phyloP scores from a whole-genome alignment of 2,797 vertebrate species.

The Silurus lanzhouensis region DNA sequence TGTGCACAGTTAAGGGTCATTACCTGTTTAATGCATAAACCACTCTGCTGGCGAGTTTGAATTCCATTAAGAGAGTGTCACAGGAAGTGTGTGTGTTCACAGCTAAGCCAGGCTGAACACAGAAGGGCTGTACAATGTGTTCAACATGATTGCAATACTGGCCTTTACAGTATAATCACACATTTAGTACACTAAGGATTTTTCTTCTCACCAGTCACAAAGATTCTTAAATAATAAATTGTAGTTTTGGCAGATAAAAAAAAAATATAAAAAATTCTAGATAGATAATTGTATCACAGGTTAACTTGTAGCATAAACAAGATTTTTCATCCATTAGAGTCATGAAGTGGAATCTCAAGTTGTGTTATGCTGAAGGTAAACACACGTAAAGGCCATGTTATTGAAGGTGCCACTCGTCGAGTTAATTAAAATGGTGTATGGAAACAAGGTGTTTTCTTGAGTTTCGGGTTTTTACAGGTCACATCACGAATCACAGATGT shows the following conservation, averaged over 20 bases:
- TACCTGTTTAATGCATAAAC: slow-evolving; percentile 53
- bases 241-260: neutral
- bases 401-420: neutral
- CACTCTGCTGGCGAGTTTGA: slow-evolving; percentile 32
- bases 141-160: neutral
- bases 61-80: slow-evolving; percentile 15
- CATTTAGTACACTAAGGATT: neutral
- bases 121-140: neutral
- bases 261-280: neutral
- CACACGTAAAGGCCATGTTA: neutral
- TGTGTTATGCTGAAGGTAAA: slow-evolving; percentile 10
- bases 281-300: neutral
- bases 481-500: neutral
- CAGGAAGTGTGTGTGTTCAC: slow-evolving; percentile 23
- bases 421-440: neutral
- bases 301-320: neutral
- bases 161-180: neutral
- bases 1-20: slow-evolving; percentile 37
- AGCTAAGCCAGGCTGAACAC: neutral
- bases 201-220: neutral
- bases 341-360: neutral
- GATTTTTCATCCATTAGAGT: neutral
- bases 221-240: neutral
- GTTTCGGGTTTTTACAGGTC: neutral
- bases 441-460: neutral